Evolutionary conservation across 2,888 invertebrate genomes (phyloP), one percentile per base, ranked within the genome.

Genomic region (Catocala sponsa): DNA sequence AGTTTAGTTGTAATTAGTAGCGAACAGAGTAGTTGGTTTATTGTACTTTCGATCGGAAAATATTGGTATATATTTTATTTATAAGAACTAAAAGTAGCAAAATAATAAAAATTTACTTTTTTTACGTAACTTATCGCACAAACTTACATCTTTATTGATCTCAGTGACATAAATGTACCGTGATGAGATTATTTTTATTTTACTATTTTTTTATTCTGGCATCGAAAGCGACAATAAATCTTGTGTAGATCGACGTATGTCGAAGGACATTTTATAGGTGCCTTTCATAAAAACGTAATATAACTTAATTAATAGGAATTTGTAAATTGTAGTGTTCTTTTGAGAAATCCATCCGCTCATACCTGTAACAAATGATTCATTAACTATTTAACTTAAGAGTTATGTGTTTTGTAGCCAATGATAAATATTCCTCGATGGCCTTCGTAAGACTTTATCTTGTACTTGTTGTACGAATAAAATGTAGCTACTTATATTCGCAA

Each of bases 191-290:
- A 71, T 71, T 70, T 66, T 55, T 72, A 55, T 63, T 70, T 68
- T 57, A 55, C 25, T 48, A 57, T 61, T 66, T 48, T 33, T 60
- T 65, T 62, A 59, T 72, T 79, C 77, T 82, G 70, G 79, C 79
- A 86, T 91, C 84, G 87, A 86, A 87, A 84, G 82, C 81, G 85
- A 85, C 83, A 88, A 86, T 81, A 82, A 83, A 79, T 84, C 80
- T 78, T 72, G 70, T 52, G 84, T 92, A 92, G 91, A 80, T 86
- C 86, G 91, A 90, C 88, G 61, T 72, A 75, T 55, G 91, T 92
- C 91, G 87, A 87, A 78, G 86, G 89, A 91, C 88, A 87, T 90
- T 91, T 88, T 89, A 92, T 92, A 93, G 94, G 94, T 94, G 94
- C 94, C 94, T 94, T 94, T 93, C 87, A 88, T 90, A 86, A 90